Evolutionary conservation across 2,888 invertebrate species (phyloP).

Genomic region (Oscheius onirici): DNA sequence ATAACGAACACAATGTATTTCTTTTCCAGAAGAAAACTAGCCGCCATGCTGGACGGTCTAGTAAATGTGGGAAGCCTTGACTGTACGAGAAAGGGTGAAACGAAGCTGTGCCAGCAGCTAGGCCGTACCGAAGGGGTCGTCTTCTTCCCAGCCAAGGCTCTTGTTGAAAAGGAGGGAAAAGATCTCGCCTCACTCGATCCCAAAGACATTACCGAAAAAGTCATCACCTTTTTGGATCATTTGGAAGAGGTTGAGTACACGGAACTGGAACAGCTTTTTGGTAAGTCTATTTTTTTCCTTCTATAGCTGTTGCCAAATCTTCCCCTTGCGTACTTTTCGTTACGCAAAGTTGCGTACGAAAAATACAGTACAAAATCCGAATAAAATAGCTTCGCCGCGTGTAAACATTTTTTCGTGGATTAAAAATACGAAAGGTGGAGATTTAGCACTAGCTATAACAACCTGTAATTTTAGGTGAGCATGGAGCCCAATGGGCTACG

Average conservation of each 20-base stretch:
- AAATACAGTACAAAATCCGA: too few species aligned
- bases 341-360: too few species aligned
- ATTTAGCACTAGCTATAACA: too few species aligned
- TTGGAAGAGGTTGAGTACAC: constrained; percentile 76
- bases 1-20: too few species aligned
- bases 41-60: constrained; percentile 78
- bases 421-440: too few species aligned
- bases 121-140: constrained; percentile 67
- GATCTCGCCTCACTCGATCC: constrained; percentile 72
- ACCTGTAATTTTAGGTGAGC: constrained; percentile 23
- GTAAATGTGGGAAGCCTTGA: constrained; percentile 76
- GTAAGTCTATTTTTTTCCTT: constrained; percentile 1
- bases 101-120: constrained; percentile 75
- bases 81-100: constrained; percentile 73
- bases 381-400: too few species aligned
- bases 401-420: too few species aligned
- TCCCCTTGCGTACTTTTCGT: too few species aligned
- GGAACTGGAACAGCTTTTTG: constrained; percentile 76
- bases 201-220: constrained; percentile 77
- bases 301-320: neutral
- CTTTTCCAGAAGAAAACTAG: constrained; percentile 78
- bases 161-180: constrained; percentile 48
- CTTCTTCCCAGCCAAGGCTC: constrained; percentile 71
- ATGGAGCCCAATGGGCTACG: constrained; percentile 34
- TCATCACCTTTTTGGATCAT: constrained; percentile 78